These are phyloP conservation scores for Corythornis vintsioides DNA, from an alignment of 2,113 vertebrate species.

Conservation along the genomic window DNA sequence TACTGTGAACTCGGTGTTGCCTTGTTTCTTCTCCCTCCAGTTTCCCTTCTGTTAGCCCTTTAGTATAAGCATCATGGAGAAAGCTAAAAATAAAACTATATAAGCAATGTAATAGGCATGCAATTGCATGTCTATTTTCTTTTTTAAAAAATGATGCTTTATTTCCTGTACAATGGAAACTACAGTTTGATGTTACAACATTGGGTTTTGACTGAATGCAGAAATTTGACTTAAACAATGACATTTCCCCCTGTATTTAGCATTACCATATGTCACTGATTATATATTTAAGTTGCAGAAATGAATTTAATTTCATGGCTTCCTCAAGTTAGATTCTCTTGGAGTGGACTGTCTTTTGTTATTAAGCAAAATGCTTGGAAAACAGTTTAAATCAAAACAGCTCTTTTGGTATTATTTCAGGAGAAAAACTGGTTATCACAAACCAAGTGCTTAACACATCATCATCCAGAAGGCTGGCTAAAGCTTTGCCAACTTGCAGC, in stretches of 20 bases:
- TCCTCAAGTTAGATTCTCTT: slow-evolving; percentile 54
- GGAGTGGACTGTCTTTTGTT: slow-evolving; percentile 40
- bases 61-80: neutral
- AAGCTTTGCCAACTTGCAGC: slow-evolving; percentile 1
- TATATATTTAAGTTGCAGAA: slow-evolving; percentile 68
- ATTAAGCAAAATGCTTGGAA: slow-evolving; percentile 32
- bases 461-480: neutral
- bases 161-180: slow-evolving; percentile 62
- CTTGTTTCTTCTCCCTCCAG: neutral
- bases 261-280: slow-evolving; percentile 71
- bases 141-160: slow-evolving; percentile 55
- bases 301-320: slow-evolving; percentile 66
- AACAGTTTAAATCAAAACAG: slow-evolving; percentile 52
- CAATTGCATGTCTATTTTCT: slow-evolving; percentile 57
- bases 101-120: slow-evolving; percentile 62
- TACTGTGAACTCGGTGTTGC: neutral
- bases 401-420: slow-evolving; percentile 25
- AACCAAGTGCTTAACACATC: neutral
- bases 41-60: neutral
- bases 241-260: slow-evolving; percentile 60
- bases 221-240: slow-evolving; percentile 61
- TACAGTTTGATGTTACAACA: slow-evolving; percentile 62
- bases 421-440: slow-evolving; percentile 49
- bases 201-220: slow-evolving; percentile 62
- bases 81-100: slow-evolving; percentile 48